Conservation (phyloP, 2,113 vertebrate genomes). For the Barbus barbus region DNA sequence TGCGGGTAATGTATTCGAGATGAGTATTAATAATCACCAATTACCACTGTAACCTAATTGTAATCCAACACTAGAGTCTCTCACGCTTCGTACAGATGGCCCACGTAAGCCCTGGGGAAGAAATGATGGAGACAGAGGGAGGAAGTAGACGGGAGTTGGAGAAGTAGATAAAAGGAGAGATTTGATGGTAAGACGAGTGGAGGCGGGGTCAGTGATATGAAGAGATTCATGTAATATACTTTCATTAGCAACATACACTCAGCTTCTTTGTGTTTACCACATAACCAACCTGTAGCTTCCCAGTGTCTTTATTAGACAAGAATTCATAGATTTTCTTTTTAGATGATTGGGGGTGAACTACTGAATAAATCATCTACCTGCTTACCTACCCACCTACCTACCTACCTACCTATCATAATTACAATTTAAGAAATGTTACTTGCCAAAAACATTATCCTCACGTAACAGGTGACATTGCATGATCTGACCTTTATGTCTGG, state of each 20-base stretch:
- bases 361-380: no score
- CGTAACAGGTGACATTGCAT: not conserved
- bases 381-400: no score
- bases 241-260: not conserved
- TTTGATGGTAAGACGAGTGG: not conserved
- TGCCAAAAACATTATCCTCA: no score
- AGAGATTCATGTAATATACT: not conserved
- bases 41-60: constrained; percentile 43
- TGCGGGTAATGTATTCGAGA: constrained; percentile 61
- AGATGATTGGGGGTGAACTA: no score
- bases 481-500: constrained; percentile 24
- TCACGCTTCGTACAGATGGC: constrained; percentile 47
- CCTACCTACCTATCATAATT: no score
- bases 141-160: constrained; percentile 10
- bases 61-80: constrained; percentile 12
- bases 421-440: no score
- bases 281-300: not conserved
- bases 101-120: constrained; percentile 37
- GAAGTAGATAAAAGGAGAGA: constrained; percentile 22
- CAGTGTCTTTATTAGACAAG: not conserved
- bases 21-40: constrained; percentile 56
- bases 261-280: not conserved
- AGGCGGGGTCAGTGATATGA: not conserved
- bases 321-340: no score
- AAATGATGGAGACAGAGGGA: not conserved